Base-by-base conservation (phyloP, 1,140 invertebrate genomes). In the Zaprionus lachaisei region DNA sequence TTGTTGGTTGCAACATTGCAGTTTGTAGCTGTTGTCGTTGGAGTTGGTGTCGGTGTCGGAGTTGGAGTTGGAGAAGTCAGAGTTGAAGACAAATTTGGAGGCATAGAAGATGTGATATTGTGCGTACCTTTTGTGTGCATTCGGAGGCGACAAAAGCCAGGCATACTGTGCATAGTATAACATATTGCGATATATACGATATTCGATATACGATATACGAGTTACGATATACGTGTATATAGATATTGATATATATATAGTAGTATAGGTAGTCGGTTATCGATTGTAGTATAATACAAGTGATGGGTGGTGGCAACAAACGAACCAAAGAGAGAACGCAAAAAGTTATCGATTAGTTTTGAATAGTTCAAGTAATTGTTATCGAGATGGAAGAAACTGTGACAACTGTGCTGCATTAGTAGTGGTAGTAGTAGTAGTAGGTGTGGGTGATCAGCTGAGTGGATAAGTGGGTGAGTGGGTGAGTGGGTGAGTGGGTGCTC, bases 141-240 rank as follows among this genome's bases (percentile, higher is more conserved):
- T 94, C 98, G 97, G 94, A 99, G 96, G 93, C 98, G 97, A 94
- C 96, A 96, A 96, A 99, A 99, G 94, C 98, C 98, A 94, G 97
- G 96, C 95, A 98, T 98, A 95, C 98, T 98, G 92, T 92, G 94
- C 94, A 94, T 94, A 69, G 28, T 56, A 41, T 55, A 63, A 49
- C 28, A 55, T 64, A 28, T 64, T 65, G 66, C 28, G 22, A 75
- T 76, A 60, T 71, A 60, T 75, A 75, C 51, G 57, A 67, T 75
- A 41, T 65, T 57, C 24, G 55, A 60, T 75, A 60, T 75, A 71
- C 58, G 58, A 67, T 74, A 78, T 54, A 63, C 26, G 20, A 14
- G 41, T 47, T 47, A 47, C 41, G 41, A 44, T 44, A 44, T 74
- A 62, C 49, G 24, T 9, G 22, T 67, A 67, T 56, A 75, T 67